Evolutionary conservation across 1,140 invertebrate genomes (phyloP).

Genomic region (Acromyrmex charruanus): DNA sequence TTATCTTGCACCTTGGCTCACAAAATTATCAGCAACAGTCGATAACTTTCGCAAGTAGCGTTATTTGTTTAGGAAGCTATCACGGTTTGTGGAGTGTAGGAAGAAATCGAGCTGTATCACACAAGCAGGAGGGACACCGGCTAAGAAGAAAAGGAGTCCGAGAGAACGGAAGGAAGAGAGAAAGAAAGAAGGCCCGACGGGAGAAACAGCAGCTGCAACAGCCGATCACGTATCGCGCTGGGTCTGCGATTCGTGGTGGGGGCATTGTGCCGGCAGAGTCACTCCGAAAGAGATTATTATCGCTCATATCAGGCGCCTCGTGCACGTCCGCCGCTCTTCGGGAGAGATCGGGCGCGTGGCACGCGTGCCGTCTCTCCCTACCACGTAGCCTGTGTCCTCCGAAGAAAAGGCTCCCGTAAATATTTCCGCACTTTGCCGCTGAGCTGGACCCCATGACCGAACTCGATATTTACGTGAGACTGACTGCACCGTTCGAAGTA

Average conservation of each 20-base stretch:
- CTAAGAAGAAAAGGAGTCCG: conserved; percentile 54
- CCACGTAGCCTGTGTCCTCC: conserved; percentile 34
- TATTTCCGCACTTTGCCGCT: neutral
- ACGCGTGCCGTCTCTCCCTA: conserved; percentile 79
- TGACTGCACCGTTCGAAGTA: neutral
- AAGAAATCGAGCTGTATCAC: conserved; percentile 4
- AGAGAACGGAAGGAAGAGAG: conserved; percentile 76
- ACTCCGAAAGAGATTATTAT: conserved; percentile 81
- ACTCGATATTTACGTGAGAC: neutral
- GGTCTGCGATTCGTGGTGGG: conserved; percentile 66
- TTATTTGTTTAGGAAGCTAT: conserved; percentile 72
- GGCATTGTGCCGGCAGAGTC: conserved; percentile 81
- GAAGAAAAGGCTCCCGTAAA: conserved; percentile 56
- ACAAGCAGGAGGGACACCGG: neutral
- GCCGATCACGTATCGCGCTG: conserved; percentile 83
- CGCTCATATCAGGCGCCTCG: conserved; percentile 77
- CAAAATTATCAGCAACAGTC: conserved; percentile 1
- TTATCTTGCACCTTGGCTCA: neutral
- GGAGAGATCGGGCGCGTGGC: conserved; percentile 82
- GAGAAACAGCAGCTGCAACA: conserved; percentile 85
- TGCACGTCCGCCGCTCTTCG: conserved; percentile 70
- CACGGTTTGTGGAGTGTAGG: conserved; percentile 10
- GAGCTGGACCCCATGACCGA: neutral
- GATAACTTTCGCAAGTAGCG: conserved; percentile 7
- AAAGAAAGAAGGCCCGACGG: conserved; percentile 77